Evolutionary conservation across 2,797 vertebrate genomes (phyloP).

Genomic region (Aplochiton taeniatus): DNA sequence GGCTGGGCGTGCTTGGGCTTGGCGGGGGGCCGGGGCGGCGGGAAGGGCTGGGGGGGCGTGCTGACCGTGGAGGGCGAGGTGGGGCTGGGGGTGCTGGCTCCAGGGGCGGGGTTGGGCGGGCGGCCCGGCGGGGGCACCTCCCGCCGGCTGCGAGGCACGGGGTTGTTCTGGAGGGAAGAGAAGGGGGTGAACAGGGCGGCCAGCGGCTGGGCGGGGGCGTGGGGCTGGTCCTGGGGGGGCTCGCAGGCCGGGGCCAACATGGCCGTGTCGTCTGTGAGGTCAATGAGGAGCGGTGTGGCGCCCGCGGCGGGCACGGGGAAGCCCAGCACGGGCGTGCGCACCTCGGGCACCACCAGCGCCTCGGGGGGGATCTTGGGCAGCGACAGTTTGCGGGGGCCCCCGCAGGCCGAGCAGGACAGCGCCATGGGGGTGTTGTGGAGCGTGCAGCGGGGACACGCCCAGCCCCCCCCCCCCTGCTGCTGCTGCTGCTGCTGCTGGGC

Average conservation of each 20-base stretch:
- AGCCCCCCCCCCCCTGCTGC: slow-evolving; percentile 76
- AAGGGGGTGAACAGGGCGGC: slow-evolving; percentile 78
- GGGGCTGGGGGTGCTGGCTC: slow-evolving; percentile 61
- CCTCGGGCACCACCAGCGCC: slow-evolving; percentile 92
- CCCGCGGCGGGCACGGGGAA: slow-evolving; percentile 76
- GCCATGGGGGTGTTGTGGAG: slow-evolving; percentile 92
- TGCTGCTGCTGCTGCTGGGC: slow-evolving; percentile 45
- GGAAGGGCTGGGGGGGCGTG: slow-evolving; percentile 64
- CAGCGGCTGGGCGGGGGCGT: slow-evolving; percentile 60
- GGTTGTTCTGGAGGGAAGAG: slow-evolving; percentile 92
- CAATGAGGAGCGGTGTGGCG: slow-evolving; percentile 67
- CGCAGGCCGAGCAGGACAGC: slow-evolving; percentile 92
- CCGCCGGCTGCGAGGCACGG: slow-evolving; percentile 91
- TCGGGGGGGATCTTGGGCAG: slow-evolving; percentile 96
- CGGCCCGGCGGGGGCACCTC: slow-evolving; percentile 86
- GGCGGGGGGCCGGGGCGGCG: slow-evolving; percentile 59
- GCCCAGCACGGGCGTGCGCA: slow-evolving; percentile 81
- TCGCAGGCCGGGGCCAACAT: slow-evolving; percentile 61
- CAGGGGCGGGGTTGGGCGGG: slow-evolving; percentile 69
- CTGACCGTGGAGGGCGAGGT: slow-evolving; percentile 70
- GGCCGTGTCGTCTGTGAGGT: slow-evolving; percentile 76
- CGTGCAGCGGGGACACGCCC: slow-evolving; percentile 95
- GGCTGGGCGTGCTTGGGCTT: slow-evolving; percentile 75
- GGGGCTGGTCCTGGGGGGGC: slow-evolving; percentile 62
- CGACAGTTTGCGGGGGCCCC: slow-evolving; percentile 92